phyloP scores from a whole-genome alignment of 2,888 invertebrate genomes.

The Palloptera scutellata region DNA sequence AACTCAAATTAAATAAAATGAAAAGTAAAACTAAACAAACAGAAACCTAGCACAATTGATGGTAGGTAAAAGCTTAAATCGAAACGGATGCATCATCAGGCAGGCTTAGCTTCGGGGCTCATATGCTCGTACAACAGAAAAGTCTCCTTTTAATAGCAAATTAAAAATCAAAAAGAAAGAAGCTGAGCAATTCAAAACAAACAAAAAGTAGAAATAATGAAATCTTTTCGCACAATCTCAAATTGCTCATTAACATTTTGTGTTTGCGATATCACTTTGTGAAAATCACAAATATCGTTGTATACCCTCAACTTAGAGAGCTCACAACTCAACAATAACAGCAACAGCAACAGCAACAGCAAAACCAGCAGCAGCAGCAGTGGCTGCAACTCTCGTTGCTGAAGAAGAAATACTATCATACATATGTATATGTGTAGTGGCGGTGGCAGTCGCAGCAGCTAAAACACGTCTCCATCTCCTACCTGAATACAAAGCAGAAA shows the following conservation, averaged over 20 bases:
- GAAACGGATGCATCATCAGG: not conserved
- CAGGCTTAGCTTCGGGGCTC: not conserved
- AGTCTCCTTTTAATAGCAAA: too few species aligned
- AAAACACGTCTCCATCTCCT: too few species aligned
- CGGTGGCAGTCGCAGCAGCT: too few species aligned
- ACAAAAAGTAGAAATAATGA: slow-evolving; percentile 46
- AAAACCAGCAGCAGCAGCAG: slow-evolving; percentile 10
- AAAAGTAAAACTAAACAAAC: not conserved
- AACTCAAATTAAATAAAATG: too few species aligned
- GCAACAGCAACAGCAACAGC: not conserved
- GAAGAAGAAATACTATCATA: slow-evolving; percentile 6
- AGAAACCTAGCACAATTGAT: not conserved
- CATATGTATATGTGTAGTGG: slow-evolving; percentile 9
- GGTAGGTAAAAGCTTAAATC: not conserved
- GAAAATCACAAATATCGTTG: slow-evolving; percentile 63
- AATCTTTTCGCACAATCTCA: slow-evolving; percentile 66
- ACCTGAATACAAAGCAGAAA: slow-evolving; percentile 15
- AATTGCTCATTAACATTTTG: slow-evolving; percentile 66
- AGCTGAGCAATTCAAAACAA: slow-evolving; percentile 15
- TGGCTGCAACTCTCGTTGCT: not conserved
- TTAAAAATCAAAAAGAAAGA: slow-evolving; percentile 21
- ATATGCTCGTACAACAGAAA: not conserved
- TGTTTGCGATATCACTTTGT: slow-evolving; percentile 64
- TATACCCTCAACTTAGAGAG: too few species aligned
- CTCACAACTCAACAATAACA: too few species aligned